Evolutionary conservation across 2,113 vertebrate genomes (phyloP), one percentile per base, ranked within the genome.

Genomic region (Petromus typicus): DNA sequence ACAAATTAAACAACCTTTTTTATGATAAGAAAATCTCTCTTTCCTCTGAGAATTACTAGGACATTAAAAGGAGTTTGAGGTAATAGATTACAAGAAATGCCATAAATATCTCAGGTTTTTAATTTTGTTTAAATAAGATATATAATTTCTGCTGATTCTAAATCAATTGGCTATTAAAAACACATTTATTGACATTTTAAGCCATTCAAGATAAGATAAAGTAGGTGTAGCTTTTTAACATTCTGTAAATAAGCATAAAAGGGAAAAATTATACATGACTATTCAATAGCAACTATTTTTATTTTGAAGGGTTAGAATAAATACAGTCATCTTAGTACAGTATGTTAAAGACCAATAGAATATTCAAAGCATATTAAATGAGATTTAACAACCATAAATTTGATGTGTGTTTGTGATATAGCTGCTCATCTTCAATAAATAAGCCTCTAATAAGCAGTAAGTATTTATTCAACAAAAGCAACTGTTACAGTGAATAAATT

Each of bases 51-150:
- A 97, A 43, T 57, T 95, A 91, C 84, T 84, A 96, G 91, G 3
- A 90, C 20, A 95, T 80, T 91, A 97, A 85, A 76, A 86, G 59
- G 79, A 97, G 90, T 95, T 96, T 97, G 27, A 87, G 82, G 69
- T 91, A 90, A 93, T 87, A 73, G 64, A 92, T 97, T 96, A 96
- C 86, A 97, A 94, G 93, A 40, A 92, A 84, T 94, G 83, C 84
- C 95, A 97, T 96, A 98, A 98, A 97, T 97, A 97, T 83, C 61
- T 97, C 76, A 96, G 90, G 40, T 69, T 97, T 97, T 98, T 97
- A 97, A 97, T 94, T 98, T 93, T 93, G 59, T 95, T 93, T 97
- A 97, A 98, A 96, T 98, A 97, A 92, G 85, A 85, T 96, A 93
- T 80, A 96, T 98, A 97, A 97, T 98, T 92, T 97, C 61, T 95